Conservation (phyloP, 2,888 invertebrate genomes). For the Pollenia labialis region DNA sequence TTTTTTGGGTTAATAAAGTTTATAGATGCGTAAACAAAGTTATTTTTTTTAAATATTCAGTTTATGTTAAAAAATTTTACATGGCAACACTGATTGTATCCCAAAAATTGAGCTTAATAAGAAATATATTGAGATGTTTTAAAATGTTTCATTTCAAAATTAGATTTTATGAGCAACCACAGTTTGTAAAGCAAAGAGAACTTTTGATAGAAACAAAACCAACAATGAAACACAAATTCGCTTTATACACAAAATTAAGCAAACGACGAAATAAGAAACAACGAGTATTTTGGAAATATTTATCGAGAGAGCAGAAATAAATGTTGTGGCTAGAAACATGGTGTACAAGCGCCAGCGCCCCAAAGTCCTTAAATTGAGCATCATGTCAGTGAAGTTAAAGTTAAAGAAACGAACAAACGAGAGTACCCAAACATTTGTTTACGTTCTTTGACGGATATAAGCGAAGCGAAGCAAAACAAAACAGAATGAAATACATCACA, state of each 20-base stretch:
- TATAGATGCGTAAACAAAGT: no score
- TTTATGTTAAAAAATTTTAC: no score
- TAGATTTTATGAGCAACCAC: background rate
- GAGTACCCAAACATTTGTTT: slow-evolving; percentile 32
- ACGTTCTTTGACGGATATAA: slow-evolving; percentile 5
- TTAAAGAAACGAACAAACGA: slow-evolving; percentile 10
- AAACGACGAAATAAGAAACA: background rate
- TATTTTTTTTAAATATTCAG: no score
- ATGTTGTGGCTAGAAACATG: background rate
- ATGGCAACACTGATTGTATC: no score
- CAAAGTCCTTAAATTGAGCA: slow-evolving; percentile 33
- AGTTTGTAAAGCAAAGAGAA: background rate
- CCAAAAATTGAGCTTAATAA: slow-evolving; percentile 1
- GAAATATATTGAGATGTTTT: slow-evolving; percentile 43
- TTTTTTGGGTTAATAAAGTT: no score
- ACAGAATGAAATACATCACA: background rate
- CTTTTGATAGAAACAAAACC: slow-evolving; percentile 16
- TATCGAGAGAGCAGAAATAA: background rate
- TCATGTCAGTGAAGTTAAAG: background rate
- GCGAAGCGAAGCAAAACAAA: background rate
- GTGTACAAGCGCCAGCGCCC: slow-evolving; percentile 56
- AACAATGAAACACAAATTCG: slow-evolving; percentile 20
- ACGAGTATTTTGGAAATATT: background rate
- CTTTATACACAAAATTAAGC: background rate
- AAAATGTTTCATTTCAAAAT: background rate